Conservation (phyloP, 2,113 vertebrate species). For the Pipa parva region DNA sequence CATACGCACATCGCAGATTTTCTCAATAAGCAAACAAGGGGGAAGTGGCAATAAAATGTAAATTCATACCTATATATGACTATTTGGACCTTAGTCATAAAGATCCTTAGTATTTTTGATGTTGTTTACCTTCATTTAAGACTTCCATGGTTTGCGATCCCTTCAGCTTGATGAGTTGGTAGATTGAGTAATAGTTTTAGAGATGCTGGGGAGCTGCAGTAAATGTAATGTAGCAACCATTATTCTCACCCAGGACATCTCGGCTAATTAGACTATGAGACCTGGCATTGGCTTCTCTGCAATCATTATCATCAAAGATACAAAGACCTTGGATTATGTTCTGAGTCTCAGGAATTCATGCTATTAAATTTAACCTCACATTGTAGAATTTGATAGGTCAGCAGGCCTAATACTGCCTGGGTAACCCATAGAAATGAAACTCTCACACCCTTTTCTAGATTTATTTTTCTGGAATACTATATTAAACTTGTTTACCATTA, state of each 20-base stretch:
- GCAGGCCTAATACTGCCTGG: conserved; percentile 19
- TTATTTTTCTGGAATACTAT: too few species aligned
- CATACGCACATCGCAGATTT: too few species aligned
- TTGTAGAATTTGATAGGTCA: conserved; percentile 18
- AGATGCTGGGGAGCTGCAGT: neutral
- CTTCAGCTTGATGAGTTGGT: too few species aligned
- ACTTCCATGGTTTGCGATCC: neutral
- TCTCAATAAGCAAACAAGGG: too few species aligned
- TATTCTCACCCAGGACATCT: conserved; percentile 25
- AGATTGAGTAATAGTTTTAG: neutral
- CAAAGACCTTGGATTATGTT: conserved; percentile 36
- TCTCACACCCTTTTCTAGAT: conserved; percentile 16
- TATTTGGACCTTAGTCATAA: too few species aligned
- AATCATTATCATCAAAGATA: conserved; percentile 43
- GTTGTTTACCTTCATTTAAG: rapidly evolving
- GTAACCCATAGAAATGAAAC: conserved; percentile 5
- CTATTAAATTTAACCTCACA: conserved; percentile 36
- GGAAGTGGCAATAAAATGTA: too few species aligned
- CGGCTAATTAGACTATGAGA: conserved; percentile 33
- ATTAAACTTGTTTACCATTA: too few species aligned
- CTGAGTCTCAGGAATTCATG: conserved; percentile 31
- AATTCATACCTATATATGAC: too few species aligned
- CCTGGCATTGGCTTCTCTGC: conserved; percentile 25
- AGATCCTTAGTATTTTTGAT: too few species aligned
- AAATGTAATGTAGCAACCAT: conserved; percentile 4